Evolutionary conservation across 2,113 vertebrate genomes (phyloP), one percentile per base, ranked within the genome.

Genomic region (Pycnonotus jocosus): DNA sequence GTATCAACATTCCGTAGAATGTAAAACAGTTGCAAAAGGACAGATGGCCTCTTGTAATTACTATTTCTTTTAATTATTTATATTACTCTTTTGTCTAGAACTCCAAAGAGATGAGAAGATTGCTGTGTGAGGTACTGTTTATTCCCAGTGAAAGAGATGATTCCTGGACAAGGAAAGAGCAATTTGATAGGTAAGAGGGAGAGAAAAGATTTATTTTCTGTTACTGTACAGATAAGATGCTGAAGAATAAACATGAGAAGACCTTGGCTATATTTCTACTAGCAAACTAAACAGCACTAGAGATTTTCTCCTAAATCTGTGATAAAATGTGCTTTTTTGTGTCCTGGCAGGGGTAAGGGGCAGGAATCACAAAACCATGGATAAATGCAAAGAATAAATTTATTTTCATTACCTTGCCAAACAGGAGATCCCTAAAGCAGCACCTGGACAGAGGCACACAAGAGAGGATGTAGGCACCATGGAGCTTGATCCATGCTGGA

Each of bases 1-100:
- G 11, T 93, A 91, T 89, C 87, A 87, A 72, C 69, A 35, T 72
- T 91, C 61, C 14, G 50, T 42, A 60, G 18, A 44, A 71, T 51
- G 24, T 48, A 60, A 84, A 95, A 74, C 44, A 79, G 16, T 95
- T 91, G 65, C 80, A 92, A 77, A 92, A 94, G 91, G 93, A 95
- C 91, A 97, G 94, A 93, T 94, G 95, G 87, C 50, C 93, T 25
- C 42, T 81, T 87, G 54, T 73, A 92, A 90, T 95, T 91, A 91
- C 50, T 90, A 62, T 91, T 92, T 91, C 70, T 92, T 78, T 61
- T 89, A 83, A 72, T 94, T 91, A 90, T 90, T 95, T 96, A 14
- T 92, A 76, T 82, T 90, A 79, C 58, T 92, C 14, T 71, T 24
- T 50, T 94, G 70, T 89, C 48, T 92, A 57, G 40, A 65, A 58